Evolutionary conservation across 2,113 vertebrate genomes (phyloP).

Genomic region (Delphinus delphis): DNA sequence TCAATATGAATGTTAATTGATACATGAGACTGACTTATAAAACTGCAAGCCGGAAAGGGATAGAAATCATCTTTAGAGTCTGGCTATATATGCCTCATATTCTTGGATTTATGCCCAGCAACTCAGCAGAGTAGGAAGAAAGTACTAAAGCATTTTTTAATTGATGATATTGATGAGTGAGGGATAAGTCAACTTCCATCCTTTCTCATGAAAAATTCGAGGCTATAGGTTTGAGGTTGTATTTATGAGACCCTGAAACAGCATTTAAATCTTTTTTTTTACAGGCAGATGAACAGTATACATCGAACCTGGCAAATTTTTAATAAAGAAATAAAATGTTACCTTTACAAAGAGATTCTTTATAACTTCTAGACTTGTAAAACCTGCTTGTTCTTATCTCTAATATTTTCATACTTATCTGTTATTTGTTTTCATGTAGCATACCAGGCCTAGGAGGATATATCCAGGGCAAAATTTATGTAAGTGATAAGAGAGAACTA

Average conservation of each 20-base stretch:
- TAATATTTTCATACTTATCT: slow-evolving; percentile 5
- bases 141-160: background rate
- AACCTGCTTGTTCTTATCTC: slow-evolving; percentile 20
- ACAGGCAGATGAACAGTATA: background rate
- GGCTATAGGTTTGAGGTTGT: background rate
- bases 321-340: slow-evolving; percentile 15
- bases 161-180: background rate
- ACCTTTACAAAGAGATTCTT: slow-evolving; percentile 33
- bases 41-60: slow-evolving; percentile 22
- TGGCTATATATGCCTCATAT: background rate
- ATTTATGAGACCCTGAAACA: slow-evolving; percentile 20
- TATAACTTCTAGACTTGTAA: background rate
- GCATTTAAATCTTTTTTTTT: slow-evolving; percentile 12
- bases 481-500: background rate
- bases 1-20: slow-evolving; percentile 23
- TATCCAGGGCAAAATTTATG: background rate
- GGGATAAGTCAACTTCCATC: background rate
- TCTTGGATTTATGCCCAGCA: slow-evolving; percentile 30
- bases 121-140: background rate
- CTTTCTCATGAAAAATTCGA: background rate
- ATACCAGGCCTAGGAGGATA: background rate
- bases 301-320: background rate
- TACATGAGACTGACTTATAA: slow-evolving; percentile 30
- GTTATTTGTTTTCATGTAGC: slow-evolving; percentile 20
- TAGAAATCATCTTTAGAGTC: slow-evolving; percentile 23